Conservation (phyloP, 2,888 invertebrate genomes). For the Schizotus pectinicornis region DNA sequence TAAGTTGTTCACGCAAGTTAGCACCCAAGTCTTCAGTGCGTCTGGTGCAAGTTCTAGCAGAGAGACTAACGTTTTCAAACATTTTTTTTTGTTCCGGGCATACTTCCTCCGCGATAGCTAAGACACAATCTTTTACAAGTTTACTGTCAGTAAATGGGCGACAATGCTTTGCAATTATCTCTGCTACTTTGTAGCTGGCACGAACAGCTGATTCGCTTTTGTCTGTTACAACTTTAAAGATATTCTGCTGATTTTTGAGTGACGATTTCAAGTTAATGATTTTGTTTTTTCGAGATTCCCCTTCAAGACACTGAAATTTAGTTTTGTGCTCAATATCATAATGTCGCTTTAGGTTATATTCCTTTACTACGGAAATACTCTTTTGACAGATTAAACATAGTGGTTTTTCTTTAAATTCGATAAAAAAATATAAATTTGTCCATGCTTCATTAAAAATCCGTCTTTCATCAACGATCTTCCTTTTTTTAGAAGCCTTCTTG, state of each 20-base stretch:
- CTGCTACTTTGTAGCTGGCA: constrained; percentile 31
- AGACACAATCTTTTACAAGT: no score
- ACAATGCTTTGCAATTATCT: constrained; percentile 25
- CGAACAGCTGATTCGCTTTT: constrained; percentile 25
- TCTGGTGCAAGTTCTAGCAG: constrained; percentile 12
- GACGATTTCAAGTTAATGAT: constrained; percentile 4
- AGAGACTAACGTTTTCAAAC: constrained; percentile 4
- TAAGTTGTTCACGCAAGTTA: constrained; percentile 35
- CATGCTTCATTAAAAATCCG: constrained; percentile 11
- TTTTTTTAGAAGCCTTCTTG: no score
- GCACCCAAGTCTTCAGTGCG: constrained; percentile 32
- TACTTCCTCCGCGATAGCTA: constrained; percentile 18
- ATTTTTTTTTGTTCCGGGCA: constrained; percentile 21
- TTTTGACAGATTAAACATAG: constrained; percentile 12
- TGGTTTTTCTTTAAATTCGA: constrained; percentile 2
- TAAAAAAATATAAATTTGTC: constrained; percentile 12
- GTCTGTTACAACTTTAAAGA: constrained; percentile 7
- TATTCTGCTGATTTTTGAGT: constrained; percentile 11
- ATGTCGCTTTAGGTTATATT: constrained; percentile 13
- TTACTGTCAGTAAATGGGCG: constrained; percentile 5
- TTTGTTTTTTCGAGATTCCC: constrained; percentile 12
- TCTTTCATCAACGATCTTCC: constrained; percentile 1
- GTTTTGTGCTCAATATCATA: constrained; percentile 5
- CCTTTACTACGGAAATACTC: constrained; percentile 7
- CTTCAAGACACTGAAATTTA: constrained; percentile 6